Conservation (phyloP, 2,797 vertebrate genomes). For the Thripadectes ignobilis region DNA sequence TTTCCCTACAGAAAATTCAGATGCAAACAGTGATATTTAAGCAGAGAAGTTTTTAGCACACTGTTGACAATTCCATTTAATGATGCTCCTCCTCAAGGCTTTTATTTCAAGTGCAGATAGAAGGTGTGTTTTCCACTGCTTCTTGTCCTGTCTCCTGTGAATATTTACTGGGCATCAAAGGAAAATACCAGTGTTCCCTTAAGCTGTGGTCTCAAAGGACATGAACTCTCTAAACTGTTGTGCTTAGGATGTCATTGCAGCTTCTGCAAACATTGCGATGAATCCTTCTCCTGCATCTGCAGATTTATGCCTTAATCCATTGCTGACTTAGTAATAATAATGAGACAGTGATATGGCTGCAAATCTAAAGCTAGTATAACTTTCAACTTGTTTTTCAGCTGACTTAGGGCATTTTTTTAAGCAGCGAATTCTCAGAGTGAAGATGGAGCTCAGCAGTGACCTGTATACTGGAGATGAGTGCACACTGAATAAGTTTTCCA, state of each 20-base stretch:
- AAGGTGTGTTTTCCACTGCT: neutral
- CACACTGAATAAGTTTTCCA: neutral
- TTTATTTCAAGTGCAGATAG: neutral
- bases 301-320: conserved; percentile 17
- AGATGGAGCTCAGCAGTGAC: neutral
- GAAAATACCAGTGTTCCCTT: neutral
- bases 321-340: conserved; percentile 13
- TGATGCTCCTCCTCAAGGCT: neutral
- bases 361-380: neutral
- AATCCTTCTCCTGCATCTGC: neutral
- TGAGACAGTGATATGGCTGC: neutral
- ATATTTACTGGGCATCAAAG: conserved; percentile 17
- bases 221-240: neutral
- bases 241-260: neutral
- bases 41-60: neutral
- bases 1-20: neutral
- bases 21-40: neutral
- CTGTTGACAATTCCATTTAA: neutral
- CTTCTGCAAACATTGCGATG: neutral
- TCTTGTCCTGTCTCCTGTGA: neutral
- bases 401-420: neutral
- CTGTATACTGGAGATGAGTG: neutral
- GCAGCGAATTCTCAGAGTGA: neutral
- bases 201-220: neutral
- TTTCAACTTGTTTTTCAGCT: neutral